Evolutionary conservation across 1,140 invertebrate genomes (phyloP).

Genomic region (Diploscapter pachys): DNA sequence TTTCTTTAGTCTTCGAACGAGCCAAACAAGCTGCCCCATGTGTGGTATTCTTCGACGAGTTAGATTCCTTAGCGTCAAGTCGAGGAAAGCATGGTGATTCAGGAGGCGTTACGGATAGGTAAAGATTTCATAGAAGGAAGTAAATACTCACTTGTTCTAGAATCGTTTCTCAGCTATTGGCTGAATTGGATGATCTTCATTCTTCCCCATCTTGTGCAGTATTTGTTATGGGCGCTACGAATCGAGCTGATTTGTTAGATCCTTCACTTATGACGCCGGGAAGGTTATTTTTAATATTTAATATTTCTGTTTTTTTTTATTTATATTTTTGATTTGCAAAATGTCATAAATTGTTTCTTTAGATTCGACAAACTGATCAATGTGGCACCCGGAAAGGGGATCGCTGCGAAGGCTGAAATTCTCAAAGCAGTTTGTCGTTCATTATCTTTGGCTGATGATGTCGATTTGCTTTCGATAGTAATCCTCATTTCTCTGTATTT

Average conservation of each 20-base stretch:
- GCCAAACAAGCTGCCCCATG: constrained; percentile 81
- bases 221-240: constrained; percentile 86
- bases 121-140: neutral
- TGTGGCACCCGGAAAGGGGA: constrained; percentile 61
- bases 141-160: constrained; percentile 14
- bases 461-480: no score
- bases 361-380: constrained; percentile 89
- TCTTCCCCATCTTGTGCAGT: constrained; percentile 63
- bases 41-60: constrained; percentile 92
- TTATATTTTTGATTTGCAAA: constrained; percentile 23
- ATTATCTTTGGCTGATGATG: no score
- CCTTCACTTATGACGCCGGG: constrained; percentile 65
- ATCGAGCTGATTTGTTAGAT: constrained; percentile 89
- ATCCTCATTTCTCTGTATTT: no score
- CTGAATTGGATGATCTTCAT: constrained; percentile 60
- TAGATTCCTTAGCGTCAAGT: constrained; percentile 87
- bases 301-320: constrained; percentile 27
- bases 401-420: no score
- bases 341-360: constrained; percentile 35
- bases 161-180: constrained; percentile 61
- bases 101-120: constrained; percentile 57
- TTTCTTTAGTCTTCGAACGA: constrained; percentile 74
- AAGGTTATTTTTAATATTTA: constrained; percentile 60
- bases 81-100: constrained; percentile 71
- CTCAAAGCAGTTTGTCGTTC: no score